phyloP scores from a whole-genome alignment of 2,113 vertebrate species.

The Mirounga angustirostris region DNA sequence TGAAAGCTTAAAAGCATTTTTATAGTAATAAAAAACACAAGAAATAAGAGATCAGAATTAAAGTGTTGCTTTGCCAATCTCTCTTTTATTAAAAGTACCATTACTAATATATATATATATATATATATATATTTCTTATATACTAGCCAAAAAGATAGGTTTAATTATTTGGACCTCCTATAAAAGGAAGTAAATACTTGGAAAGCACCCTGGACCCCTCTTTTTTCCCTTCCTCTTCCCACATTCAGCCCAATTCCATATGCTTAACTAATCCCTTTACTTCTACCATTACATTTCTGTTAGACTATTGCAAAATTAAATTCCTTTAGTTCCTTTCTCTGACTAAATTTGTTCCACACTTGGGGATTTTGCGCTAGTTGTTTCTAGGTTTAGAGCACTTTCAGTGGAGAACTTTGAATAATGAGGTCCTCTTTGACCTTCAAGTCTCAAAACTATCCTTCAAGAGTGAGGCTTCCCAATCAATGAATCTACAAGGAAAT shows the following conservation, averaged over 20 bases:
- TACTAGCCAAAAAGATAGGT: neutral
- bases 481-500: neutral
- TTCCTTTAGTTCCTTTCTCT: neutral
- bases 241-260: neutral
- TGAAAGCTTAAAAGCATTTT: conserved; percentile 53
- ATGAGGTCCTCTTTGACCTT: neutral
- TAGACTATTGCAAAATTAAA: neutral
- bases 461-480: neutral
- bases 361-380: neutral
- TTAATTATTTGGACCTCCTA: neutral
- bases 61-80: conserved; percentile 27
- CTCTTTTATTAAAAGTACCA: conserved; percentile 8
- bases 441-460: neutral
- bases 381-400: neutral
- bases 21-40: neutral
- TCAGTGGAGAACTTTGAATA: neutral
- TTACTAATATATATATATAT: too few relatives aligned
- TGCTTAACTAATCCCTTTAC: neutral
- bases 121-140: neutral
- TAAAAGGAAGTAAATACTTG: neutral
- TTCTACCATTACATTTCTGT: neutral
- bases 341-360: neutral
- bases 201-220: neutral
- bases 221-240: neutral
- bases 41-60: neutral